Percentiles rank a stretch among this genome's conserved stretches.
These are phyloP conservation scores for Conomelus anceps DNA, from an alignment of 2,888 invertebrate species.

Conservation along the genomic window DNA sequence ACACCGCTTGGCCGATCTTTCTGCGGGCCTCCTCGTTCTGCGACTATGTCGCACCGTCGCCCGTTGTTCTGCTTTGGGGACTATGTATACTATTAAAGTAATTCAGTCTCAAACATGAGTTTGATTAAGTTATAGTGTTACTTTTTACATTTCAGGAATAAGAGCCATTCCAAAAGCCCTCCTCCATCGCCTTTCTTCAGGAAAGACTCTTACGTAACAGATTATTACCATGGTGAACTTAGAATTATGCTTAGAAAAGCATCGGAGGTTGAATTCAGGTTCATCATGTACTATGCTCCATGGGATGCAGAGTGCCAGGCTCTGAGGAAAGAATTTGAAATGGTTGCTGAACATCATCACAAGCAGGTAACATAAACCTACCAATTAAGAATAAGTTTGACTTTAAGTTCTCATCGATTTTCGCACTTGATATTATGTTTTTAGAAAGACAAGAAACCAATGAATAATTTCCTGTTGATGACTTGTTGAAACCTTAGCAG, in stretches of 20 bases:
- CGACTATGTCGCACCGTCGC: too few relatives aligned
- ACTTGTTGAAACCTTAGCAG: too few relatives aligned
- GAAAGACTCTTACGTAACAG: constrained; percentile 58
- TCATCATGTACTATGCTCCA: constrained; percentile 91
- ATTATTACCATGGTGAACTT: constrained; percentile 73
- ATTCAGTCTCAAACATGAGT: too few relatives aligned
- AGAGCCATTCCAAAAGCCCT: constrained; percentile 52
- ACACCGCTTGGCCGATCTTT: too few relatives aligned
- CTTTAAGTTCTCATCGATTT: too few relatives aligned
- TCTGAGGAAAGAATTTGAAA: constrained; percentile 65
- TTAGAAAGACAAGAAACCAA: too few relatives aligned
- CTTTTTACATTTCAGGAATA: constrained; percentile 44
- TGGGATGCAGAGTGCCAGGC: constrained; percentile 86
- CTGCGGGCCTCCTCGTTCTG: too few relatives aligned
- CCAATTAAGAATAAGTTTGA: too few relatives aligned
- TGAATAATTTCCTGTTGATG: too few relatives aligned
- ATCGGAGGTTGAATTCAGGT: constrained; percentile 63
- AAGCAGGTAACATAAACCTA: constrained; percentile 64
- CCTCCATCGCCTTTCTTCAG: constrained; percentile 65
- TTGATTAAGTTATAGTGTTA: constrained; percentile 21
- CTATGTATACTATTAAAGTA: too few relatives aligned
- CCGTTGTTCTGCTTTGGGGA: too few relatives aligned
- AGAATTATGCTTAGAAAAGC: constrained; percentile 55
- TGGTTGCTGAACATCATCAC: constrained; percentile 61
- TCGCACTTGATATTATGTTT: too few relatives aligned